phyloP scores from a whole-genome alignment of 2,113 vertebrate genomes.

The Tonatia bakeri region DNA sequence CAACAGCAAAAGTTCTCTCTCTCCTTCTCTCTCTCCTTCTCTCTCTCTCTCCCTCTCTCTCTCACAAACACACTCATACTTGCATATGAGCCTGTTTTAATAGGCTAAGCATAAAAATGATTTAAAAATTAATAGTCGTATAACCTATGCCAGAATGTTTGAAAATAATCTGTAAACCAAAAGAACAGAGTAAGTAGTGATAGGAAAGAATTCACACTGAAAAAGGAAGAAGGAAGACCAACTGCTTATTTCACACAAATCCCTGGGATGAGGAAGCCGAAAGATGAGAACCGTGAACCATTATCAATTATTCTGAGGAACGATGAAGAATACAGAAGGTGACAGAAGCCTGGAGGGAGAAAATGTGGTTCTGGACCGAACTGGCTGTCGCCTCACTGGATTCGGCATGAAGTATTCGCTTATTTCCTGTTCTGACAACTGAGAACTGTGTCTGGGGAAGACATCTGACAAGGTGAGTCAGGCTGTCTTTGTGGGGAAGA shows the following conservation, averaged over 20 bases:
- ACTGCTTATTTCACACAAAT: background rate
- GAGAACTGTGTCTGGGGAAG: background rate
- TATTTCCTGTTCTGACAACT: slow-evolving; percentile 44
- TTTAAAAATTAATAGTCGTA: background rate
- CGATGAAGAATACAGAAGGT: background rate
- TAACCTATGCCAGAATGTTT: background rate
- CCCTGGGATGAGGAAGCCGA: background rate
- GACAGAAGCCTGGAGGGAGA: background rate
- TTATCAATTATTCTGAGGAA: background rate
- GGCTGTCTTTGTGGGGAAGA: background rate
- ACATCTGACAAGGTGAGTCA: slow-evolving; percentile 28
- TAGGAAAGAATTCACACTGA: background rate
- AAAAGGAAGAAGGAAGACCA: background rate
- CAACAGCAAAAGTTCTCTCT: background rate
- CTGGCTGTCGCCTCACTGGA: background rate
- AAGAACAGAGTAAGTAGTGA: background rate
- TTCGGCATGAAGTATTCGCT: background rate
- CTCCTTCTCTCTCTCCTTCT: background rate
- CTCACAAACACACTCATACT: background rate
- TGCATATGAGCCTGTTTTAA: background rate
- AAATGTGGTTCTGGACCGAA: background rate
- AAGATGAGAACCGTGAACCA: background rate
- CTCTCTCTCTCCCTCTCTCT: too few relatives aligned
- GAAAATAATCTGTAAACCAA: background rate
- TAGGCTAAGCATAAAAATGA: background rate